A percentile compares a stretch with the other conserved stretches of the same genome.
Evolutionary conservation across 2,888 invertebrate genomes (phyloP).

Genomic region (Harpalus rufipes): DNA sequence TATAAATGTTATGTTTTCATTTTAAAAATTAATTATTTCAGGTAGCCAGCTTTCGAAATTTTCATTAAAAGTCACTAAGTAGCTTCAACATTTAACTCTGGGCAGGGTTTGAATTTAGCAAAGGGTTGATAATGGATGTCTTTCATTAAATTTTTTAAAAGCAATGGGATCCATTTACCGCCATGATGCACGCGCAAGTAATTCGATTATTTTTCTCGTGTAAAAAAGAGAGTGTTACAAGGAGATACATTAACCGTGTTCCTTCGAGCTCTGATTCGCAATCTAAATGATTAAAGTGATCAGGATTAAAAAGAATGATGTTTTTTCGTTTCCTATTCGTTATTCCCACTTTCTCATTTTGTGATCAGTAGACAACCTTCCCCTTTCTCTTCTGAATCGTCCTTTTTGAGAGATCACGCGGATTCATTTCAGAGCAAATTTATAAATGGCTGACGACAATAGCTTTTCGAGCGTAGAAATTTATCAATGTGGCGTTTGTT

Average conservation of each 20-base stretch:
- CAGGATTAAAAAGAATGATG: no score
- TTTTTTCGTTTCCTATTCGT: no score
- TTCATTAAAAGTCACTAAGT: neutral
- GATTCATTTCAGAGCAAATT: no score
- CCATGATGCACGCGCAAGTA: neutral
- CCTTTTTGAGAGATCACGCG: no score
- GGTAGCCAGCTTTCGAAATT: neutral
- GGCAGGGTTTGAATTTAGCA: neutral
- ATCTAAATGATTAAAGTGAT: no score
- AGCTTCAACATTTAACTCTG: neutral
- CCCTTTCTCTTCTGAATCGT: no score
- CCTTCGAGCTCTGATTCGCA: no score
- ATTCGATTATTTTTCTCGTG: conserved; percentile 4
- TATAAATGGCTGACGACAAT: no score
- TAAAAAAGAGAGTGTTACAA: neutral
- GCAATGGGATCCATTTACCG: neutral
- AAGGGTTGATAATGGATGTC: neutral
- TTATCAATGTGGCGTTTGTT: no score
- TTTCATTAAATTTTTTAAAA: conserved; percentile 11
- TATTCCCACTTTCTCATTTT: no score
- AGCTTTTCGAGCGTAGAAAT: no score
- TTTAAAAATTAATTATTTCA: neutral
- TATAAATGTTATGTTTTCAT: neutral
- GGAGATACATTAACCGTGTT: neutral
- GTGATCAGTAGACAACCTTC: no score